These are phyloP conservation scores for Hirudo medicinalis DNA, from an alignment of 1,140 invertebrate genomes.

Conservation along the genomic window DNA sequence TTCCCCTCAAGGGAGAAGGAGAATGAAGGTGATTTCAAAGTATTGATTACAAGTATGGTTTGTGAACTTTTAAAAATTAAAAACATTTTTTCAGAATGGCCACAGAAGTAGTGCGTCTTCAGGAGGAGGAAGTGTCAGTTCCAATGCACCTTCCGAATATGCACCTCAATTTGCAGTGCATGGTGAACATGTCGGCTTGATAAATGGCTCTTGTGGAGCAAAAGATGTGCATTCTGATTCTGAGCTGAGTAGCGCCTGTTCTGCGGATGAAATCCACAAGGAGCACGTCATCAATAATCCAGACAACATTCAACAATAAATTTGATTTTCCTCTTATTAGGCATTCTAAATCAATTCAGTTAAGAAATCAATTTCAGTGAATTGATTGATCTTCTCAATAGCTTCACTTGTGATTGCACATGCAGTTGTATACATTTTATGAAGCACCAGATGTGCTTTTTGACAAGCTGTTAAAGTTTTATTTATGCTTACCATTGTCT, in stretches of 20 bases:
- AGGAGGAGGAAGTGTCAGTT: not conserved
- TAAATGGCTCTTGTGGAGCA: not conserved
- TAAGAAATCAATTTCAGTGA: too few relatives aligned
- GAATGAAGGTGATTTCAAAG: not conserved
- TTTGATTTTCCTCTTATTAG: not conserved
- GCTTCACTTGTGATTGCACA: too few relatives aligned
- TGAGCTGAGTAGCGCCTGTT: not conserved
- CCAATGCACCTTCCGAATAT: not conserved
- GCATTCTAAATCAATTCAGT: too few relatives aligned
- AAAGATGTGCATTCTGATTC: conserved; percentile 3
- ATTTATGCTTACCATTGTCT: too few relatives aligned
- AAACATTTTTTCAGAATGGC: not conserved
- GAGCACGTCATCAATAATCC: not conserved
- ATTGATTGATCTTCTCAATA: too few relatives aligned
- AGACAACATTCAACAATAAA: not conserved
- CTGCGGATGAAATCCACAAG: not conserved
- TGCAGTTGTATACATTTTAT: too few relatives aligned
- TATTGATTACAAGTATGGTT: not conserved
- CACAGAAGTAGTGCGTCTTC: conserved; percentile 1
- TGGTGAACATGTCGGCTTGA: not conserved
- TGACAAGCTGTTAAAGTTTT: too few relatives aligned
- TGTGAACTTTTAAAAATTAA: not conserved
- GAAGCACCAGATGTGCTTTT: too few relatives aligned
- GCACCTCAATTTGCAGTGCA: not conserved
- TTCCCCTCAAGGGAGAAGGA: not conserved